phyloP scores from a whole-genome alignment of 2,888 invertebrate genomes.

The Pyrocoelia pectoralis region DNA sequence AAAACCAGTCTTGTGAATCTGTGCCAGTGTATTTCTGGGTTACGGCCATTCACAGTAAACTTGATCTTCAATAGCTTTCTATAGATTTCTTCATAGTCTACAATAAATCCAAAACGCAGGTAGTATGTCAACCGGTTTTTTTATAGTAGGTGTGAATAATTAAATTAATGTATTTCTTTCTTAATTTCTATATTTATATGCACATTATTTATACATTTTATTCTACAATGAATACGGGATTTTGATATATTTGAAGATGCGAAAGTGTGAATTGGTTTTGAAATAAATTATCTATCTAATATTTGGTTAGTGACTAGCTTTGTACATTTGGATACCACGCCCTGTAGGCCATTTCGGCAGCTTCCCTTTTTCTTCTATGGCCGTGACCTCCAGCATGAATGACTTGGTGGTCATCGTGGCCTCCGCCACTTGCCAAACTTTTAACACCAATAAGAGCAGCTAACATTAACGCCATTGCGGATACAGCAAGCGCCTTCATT shows the following conservation, averaged over 20 bases:
- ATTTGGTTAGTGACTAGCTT: slow-evolving; percentile 35
- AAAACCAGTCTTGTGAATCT: slow-evolving; percentile 53
- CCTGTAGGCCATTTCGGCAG: slow-evolving; percentile 55
- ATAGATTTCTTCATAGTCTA: slow-evolving; percentile 18
- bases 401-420: slow-evolving; percentile 59
- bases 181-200: neutral
- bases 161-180: slow-evolving; percentile 15
- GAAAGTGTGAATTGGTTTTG: neutral
- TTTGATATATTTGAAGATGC: neutral
- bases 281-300: slow-evolving; percentile 40
- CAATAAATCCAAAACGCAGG: slow-evolving; percentile 24
- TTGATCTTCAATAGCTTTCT: slow-evolving; percentile 43
- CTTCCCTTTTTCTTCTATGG: slow-evolving; percentile 60
- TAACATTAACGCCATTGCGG: slow-evolving; percentile 77
- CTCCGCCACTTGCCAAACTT: slow-evolving; percentile 68
- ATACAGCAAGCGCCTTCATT: slow-evolving; percentile 70
- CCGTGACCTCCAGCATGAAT: slow-evolving; percentile 67
- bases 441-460: slow-evolving; percentile 79
- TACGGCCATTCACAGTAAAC: slow-evolving; percentile 54
- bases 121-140: slow-evolving; percentile 23
- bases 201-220: neutral
- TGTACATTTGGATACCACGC: slow-evolving; percentile 59
- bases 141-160: slow-evolving; percentile 15
- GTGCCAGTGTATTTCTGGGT: slow-evolving; percentile 58
- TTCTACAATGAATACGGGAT: neutral